These are phyloP conservation scores for Aphis gossypii DNA, from an alignment of 1,140 invertebrate genomes.

Conservation along the genomic window DNA sequence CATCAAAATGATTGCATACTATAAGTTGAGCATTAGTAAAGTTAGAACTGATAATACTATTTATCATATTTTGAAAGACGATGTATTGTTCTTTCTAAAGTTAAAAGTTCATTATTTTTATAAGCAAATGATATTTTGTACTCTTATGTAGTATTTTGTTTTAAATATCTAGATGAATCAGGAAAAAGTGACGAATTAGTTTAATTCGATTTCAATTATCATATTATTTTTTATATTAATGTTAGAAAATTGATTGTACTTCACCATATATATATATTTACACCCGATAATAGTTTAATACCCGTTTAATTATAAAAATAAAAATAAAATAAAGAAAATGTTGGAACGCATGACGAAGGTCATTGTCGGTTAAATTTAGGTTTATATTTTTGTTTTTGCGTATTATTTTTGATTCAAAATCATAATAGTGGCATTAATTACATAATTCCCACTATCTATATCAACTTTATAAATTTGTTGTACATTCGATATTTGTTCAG, in stretches of 20 bases:
- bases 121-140: neutral
- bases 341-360: neutral
- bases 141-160: neutral
- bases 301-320: too few species aligned
- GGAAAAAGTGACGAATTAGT: neutral
- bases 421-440: neutral
- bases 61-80: neutral
- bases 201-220: neutral
- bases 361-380: neutral
- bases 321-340: neutral
- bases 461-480: neutral
- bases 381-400: neutral
- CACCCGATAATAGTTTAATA: neutral
- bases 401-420: neutral
- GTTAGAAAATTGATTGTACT: neutral
- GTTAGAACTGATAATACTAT: neutral
- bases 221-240: neutral
- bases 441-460: neutral
- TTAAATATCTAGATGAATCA: neutral
- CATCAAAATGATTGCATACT: neutral
- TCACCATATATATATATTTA: neutral
- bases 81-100: neutral
- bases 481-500: neutral
- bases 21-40: neutral
- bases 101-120: neutral